Base-by-base conservation (phyloP, 2,797 vertebrate genomes). In the Atherinosoma microstoma region DNA sequence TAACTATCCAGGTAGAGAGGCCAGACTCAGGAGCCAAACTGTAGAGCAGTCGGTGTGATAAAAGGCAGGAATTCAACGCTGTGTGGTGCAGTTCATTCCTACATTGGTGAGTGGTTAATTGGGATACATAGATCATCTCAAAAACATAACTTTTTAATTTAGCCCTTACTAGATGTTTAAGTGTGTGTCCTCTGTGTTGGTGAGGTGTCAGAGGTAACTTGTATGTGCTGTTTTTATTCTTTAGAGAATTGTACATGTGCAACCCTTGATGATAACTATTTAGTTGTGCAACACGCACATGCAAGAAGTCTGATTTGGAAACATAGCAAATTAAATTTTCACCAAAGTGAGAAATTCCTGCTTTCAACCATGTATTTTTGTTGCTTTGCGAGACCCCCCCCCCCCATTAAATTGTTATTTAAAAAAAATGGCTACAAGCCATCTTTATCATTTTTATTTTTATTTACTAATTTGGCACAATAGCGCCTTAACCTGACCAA, bases 1-100 rank as follows among this genome's bases (percentile, higher is more conserved):
- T 98, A 72, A 95, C 93, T 0, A 77, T 95, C 67, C 93, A 93
- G 56, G 93, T 97, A 1, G 96, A 98, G 89, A 94, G 95, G 76
- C 94, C 88, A 13, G 88, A 81, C n/a, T 78, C 93, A 47, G 93
- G 84, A 35, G 85, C 87, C 24, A 89, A 91, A 80, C 90, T 96
- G 53, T 95, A 92, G 72, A 16, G 22, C 27, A 15, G n/a, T 20
- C 27, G 24, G 6, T 24, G 4, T 4, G 24, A 61, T 11, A n/a
- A 67, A 27, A 63, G 24, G 22, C 40, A 64, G 8, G 15, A 18
- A 32, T 29, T 59, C 29, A 22, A 64, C 29, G 53, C 29, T 40
- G 24, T 30, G 34, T 16, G 53, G 18, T 3, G 22, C 45, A 34
- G 16, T 7, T 64, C 82, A 90, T 85, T 87, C 76, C 78, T 62